Base-by-base conservation (phyloP, 2,113 vertebrate genomes). In the Serinus canaria region DNA sequence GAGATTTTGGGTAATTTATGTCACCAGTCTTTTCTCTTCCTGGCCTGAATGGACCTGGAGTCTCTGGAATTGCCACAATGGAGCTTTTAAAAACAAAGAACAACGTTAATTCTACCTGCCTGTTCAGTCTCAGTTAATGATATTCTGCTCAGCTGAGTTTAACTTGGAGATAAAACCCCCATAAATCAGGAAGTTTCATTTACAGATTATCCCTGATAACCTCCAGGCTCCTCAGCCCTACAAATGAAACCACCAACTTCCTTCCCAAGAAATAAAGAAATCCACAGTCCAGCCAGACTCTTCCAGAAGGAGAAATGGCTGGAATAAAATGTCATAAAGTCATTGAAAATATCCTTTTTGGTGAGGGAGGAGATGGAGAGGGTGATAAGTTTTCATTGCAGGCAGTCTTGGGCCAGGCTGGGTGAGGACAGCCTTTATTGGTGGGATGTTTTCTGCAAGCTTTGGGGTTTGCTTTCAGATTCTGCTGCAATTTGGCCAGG, bases 401-500 rank as follows among this genome's bases (percentile, higher is more conserved):
- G 76, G 86, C 93, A 74, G 46, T 94, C 95, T 76, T 74, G 93
- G 95, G 66, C 90, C 87, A 66, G n/a, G 74, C 70, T 96, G 80
- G 84, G 94, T 86, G 66, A 81, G 88, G 97, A 82, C 68, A 80
- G 69, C 78, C 64, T 52, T 95, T 97, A 96, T 95, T 95, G 97
- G 96, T 94, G 81, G 93, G 95, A 89, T 95, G 90, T 91, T 85
- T 90, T 60, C 89, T 63, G 27, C 76, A 58, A 90, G 94, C 23
- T 84, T 93, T 92, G 91, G 24, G 97, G 93, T 98, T 98, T 98
- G 96, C 97, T 92, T 64, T 95, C 92, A 94, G 97, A 83, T 97
- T 98, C 95, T 96, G 95, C 74, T 11, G 77, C 64, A 97, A 91
- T 97, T 98, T 97, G 87, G 87, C 96, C 96, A 97, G 95, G 97